Evolutionary conservation across 2,113 vertebrate species (phyloP).

Genomic region (Pachycephala philippinensis): DNA sequence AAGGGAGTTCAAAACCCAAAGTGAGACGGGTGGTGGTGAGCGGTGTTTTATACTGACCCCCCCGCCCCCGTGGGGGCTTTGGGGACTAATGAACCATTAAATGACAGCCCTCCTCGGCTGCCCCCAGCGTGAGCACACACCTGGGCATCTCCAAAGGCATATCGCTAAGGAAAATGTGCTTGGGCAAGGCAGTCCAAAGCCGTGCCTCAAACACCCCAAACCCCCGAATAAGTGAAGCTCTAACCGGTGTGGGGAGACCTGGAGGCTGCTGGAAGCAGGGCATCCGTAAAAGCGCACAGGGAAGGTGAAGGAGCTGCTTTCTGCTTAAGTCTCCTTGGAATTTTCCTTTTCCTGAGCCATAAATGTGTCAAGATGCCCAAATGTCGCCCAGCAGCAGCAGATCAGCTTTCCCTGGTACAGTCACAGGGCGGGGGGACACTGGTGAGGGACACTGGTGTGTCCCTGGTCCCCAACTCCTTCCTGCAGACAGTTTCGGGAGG

Average conservation of each 20-base stretch:
- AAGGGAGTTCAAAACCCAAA: not conserved
- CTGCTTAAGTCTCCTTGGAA: not conserved
- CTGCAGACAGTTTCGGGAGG: not conserved
- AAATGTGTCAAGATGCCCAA: not conserved
- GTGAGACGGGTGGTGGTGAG: not conserved
- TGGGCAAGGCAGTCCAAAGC: not conserved
- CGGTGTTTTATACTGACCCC: fast-evolving
- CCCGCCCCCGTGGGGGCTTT: not conserved
- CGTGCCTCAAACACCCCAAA: not conserved
- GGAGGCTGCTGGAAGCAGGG: not conserved
- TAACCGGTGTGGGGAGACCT: not conserved
- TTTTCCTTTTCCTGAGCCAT: not conserved
- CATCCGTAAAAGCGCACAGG: not conserved
- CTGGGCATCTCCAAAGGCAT: not conserved
- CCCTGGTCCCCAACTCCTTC: not conserved
- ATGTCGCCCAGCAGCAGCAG: not conserved
- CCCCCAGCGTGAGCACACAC: not conserved
- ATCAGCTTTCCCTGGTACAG: not conserved
- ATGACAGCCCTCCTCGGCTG: not conserved
- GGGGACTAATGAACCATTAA: not conserved
- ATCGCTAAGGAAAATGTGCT: not conserved
- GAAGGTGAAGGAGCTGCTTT: not conserved
- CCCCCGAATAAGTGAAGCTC: not conserved
- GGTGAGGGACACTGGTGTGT: not conserved
- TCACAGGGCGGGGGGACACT: fast-evolving